Percentiles rank a stretch among this genome's conserved stretches.
Conservation (phyloP, 1,140 invertebrate species). For the Limonius californicus region DNA sequence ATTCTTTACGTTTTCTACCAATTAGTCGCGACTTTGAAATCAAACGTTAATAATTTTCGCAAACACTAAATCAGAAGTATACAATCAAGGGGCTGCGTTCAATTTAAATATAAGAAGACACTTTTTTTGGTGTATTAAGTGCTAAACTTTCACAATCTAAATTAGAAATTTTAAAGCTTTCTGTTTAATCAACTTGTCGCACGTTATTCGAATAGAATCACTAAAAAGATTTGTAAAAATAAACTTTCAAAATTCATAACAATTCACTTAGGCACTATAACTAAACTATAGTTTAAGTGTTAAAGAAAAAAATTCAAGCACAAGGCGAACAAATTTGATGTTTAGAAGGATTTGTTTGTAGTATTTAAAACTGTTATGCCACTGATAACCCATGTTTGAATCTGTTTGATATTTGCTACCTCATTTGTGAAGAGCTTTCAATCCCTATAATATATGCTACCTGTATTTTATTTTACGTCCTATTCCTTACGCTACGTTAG, state of each 20-base stretch:
- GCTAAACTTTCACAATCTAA: constrained; percentile 7
- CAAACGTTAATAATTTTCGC: too few relatives aligned
- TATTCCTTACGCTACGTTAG: constrained; percentile 33
- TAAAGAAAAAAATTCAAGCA: neutral
- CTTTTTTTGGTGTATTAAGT: constrained; percentile 40
- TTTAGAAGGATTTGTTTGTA: too few relatives aligned
- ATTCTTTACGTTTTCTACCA: neutral
- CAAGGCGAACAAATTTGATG: neutral
- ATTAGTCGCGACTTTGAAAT: too few relatives aligned
- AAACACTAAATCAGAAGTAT: too few relatives aligned
- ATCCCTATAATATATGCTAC: constrained; percentile 26
- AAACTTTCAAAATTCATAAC: constrained; percentile 8
- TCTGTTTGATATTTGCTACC: constrained; percentile 40
- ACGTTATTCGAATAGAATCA: neutral
- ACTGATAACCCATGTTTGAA: constrained; percentile 36
- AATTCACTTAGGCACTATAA: constrained; percentile 6
- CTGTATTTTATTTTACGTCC: constrained; percentile 38
- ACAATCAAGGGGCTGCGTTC: too few relatives aligned
- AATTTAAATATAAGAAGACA: constrained; percentile 38
- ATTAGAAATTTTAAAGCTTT: constrained; percentile 13
- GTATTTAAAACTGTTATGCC: constrained; percentile 18
- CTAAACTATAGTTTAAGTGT: constrained; percentile 4
- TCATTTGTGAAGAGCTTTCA: constrained; percentile 41
- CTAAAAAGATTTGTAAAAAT: constrained; percentile 15
- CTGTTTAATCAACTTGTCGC: neutral